phyloP scores from a whole-genome alignment of 1,140 invertebrate genomes.

The Temnothorax curvispinosus region DNA sequence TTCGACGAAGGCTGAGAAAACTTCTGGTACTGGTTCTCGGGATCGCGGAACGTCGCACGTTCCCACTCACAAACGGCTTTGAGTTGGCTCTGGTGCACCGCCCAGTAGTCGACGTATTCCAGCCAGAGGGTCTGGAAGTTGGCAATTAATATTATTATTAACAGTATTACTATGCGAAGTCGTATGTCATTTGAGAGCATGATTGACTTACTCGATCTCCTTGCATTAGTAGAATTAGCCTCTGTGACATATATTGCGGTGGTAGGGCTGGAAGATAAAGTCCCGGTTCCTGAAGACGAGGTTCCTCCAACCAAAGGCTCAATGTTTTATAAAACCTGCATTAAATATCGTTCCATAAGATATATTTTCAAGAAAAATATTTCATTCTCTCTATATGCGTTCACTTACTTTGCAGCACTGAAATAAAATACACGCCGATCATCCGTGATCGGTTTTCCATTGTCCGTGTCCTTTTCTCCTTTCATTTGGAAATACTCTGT shows the following conservation, averaged over 20 bases:
- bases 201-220: slow-evolving; percentile 84
- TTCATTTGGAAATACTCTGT: slow-evolving; percentile 87
- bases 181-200: neutral
- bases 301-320: slow-evolving; percentile 92
- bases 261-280: slow-evolving; percentile 91
- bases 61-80: slow-evolving; percentile 86
- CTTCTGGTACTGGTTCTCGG: slow-evolving; percentile 53
- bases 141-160: slow-evolving; percentile 1
- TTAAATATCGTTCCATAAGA: slow-evolving; percentile 16
- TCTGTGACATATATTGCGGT: slow-evolving; percentile 89
- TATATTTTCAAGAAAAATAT: neutral
- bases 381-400: neutral
- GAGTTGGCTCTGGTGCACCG: slow-evolving; percentile 86
- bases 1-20: slow-evolving; percentile 67
- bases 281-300: slow-evolving; percentile 89
- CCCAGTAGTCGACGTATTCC: slow-evolving; percentile 88
- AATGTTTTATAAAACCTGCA: slow-evolving; percentile 89
- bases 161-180: neutral
- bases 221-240: slow-evolving; percentile 86
- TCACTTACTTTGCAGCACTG: slow-evolving; percentile 79
- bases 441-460: slow-evolving; percentile 81
- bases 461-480: slow-evolving; percentile 79
- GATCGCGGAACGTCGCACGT: slow-evolving; percentile 68
- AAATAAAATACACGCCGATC: slow-evolving; percentile 83
- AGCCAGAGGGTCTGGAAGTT: slow-evolving; percentile 87